These are phyloP conservation scores for Heliornis fulica DNA, from an alignment of 2,113 vertebrate genomes.

Conservation along the genomic window DNA sequence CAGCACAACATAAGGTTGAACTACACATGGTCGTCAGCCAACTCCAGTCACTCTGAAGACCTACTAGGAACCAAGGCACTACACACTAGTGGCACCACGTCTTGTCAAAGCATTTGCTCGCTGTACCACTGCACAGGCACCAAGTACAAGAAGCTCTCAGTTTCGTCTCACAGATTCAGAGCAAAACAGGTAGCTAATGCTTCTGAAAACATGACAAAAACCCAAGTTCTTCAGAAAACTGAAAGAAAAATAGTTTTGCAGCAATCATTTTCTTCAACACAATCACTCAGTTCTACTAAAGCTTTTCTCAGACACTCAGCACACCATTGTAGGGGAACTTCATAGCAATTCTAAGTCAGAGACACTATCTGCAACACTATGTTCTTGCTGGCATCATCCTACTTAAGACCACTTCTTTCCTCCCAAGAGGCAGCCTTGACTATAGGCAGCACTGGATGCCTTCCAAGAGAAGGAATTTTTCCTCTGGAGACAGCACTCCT, in stretches of 20 bases:
- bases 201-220: neutral
- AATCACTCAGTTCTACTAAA: neutral
- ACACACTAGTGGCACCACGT: too few species aligned
- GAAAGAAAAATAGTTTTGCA: neutral
- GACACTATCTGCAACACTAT: neutral
- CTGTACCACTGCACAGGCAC: neutral
- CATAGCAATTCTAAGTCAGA: neutral
- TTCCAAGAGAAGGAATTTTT: neutral
- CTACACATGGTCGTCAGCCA: neutral
- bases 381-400: neutral
- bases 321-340: neutral
- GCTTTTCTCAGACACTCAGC: neutral
- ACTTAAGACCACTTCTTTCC: neutral
- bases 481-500: neutral
- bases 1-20: fast-evolving
- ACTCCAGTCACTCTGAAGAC: neutral
- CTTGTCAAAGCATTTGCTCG: neutral
- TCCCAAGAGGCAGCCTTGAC: neutral
- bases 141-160: neutral
- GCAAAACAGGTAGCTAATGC: neutral
- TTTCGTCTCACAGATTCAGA: neutral
- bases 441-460: neutral
- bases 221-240: neutral
- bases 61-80: neutral
- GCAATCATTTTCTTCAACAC: neutral